Evolutionary conservation across 2,888 invertebrate species (phyloP), one percentile per base, ranked within the genome.

Genomic region (Argyra leucocephala): DNA sequence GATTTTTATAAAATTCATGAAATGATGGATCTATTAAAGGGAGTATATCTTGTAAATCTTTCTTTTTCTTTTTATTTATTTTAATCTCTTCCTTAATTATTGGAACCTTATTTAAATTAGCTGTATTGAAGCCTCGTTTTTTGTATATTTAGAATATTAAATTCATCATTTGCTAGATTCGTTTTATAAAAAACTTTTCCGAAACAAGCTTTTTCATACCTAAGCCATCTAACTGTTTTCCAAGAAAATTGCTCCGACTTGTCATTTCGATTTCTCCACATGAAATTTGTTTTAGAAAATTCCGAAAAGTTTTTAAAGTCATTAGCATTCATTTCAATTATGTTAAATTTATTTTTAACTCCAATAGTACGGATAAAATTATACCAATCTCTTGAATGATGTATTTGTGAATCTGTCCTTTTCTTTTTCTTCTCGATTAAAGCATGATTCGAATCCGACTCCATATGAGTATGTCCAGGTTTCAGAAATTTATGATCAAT

Each of bases 321-420:
- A 12, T 15, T 26, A 23, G 22, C 12, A 23, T 48, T 23, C 62
- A 63, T 63, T 48, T 63, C 62, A 21, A 37, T 63, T 15, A 63
- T 57, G n/a, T 63, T 4, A 37, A 63, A 48, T 21, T 22, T 63
- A 48, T 57, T 63, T 63, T 61, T 63, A 22, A 60, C 24, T 6
- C 63, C 59, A 37, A 58, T 48, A 15, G 60, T 22, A 15, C 66
- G 57, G n/a, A 68, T 58, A 18, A 68, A 60, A 24, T 68, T 64
- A 60, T 57, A 66, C 66, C 65, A 66, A 37, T 68, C 59, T 22
- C 48, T 58, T 24, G 48, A 18, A 57, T 57, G 48, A 57, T 57
- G 48, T 57, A 57, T 57, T 18, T 15, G 48, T 23, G 21, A 18
- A 57, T 48, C 9, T 18, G 48, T 23, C 18, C 21, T 63, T 63